phyloP scores from a whole-genome alignment of 2,113 vertebrate species.

The Microcebus jonahi region DNA sequence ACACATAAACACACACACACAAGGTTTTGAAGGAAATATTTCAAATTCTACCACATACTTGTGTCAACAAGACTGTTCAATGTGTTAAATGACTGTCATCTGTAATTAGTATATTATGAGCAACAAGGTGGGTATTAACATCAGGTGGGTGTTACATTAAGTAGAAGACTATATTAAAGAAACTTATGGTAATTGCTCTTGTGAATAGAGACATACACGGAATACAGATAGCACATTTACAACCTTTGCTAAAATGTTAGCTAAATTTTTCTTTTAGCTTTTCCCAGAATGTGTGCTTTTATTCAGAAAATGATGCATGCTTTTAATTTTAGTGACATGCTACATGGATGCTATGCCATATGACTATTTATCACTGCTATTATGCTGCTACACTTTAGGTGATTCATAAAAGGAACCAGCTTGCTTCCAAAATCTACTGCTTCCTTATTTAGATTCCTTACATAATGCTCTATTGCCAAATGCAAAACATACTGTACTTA shows the following conservation, averaged over 20 bases:
- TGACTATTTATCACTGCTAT: not conserved
- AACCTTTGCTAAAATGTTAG: not conserved
- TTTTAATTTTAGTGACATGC: conserved; percentile 32
- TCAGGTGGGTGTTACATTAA: not conserved
- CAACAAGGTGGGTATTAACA: not conserved
- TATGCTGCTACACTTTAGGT: not conserved
- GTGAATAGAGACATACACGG: not conserved
- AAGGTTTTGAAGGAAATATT: not conserved
- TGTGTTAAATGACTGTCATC: not conserved
- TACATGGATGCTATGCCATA: not conserved
- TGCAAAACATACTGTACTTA: conserved; percentile 25
- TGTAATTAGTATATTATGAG: conserved; percentile 24
- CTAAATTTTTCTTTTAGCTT: conserved; percentile 28
- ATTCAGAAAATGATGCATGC: not conserved
- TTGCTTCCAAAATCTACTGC: not conserved
- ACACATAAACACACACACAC: not conserved
- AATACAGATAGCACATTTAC: not conserved
- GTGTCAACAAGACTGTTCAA: not conserved
- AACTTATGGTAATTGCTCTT: conserved; percentile 38
- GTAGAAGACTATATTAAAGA: conserved; percentile 34
- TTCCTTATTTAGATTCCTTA: not conserved
- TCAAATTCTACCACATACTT: conserved; percentile 46
- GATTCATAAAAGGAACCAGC: not conserved
- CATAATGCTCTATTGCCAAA: conserved; percentile 30
- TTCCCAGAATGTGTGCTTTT: not conserved